Percentiles rank a stretch among this genome's conserved stretches.
phyloP scores from a whole-genome alignment of 2,888 invertebrate genomes.

The Parascotia fuliginaria region DNA sequence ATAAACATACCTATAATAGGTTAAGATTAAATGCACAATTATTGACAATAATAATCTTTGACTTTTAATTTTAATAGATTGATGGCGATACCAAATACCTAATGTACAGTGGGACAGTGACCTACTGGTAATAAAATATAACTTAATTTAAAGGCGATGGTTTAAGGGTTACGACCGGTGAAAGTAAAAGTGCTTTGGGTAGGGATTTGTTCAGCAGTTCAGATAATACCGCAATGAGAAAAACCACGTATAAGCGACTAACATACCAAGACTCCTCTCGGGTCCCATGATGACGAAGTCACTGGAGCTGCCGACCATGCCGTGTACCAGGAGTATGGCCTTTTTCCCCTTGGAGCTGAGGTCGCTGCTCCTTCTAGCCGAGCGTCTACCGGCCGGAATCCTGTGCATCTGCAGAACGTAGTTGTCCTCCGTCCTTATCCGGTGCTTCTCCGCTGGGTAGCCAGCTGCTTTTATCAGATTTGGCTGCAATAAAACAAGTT shows the following conservation, averaged over 20 bases:
- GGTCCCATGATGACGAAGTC: conserved; percentile 90
- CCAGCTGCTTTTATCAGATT: conserved; percentile 75
- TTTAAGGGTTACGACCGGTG: no score
- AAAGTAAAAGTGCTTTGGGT: no score
- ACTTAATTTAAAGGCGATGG: no score
- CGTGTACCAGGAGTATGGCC: conserved; percentile 83
- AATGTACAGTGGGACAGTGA: no score
- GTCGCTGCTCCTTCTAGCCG: conserved; percentile 54
- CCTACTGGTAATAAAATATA: no score
- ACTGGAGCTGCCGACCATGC: conserved; percentile 88
- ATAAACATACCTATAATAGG: no score
- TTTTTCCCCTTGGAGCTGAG: conserved; percentile 63
- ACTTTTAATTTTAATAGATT: no score
- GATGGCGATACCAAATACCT: no score
- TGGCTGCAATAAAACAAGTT: conserved; percentile 71
- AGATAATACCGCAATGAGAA: no score
- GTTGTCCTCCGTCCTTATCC: conserved; percentile 85
- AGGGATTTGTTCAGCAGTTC: no score
- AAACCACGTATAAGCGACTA: background rate
- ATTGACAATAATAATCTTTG: no score
- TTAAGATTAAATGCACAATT: no score
- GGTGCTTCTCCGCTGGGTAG: conserved; percentile 81
- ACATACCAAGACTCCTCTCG: conserved; percentile 86
- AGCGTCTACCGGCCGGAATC: conserved; percentile 80
- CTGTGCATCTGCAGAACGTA: conserved; percentile 87